Conservation (phyloP, 2,797 vertebrate genomes). For the Podarcis siculus region DNA sequence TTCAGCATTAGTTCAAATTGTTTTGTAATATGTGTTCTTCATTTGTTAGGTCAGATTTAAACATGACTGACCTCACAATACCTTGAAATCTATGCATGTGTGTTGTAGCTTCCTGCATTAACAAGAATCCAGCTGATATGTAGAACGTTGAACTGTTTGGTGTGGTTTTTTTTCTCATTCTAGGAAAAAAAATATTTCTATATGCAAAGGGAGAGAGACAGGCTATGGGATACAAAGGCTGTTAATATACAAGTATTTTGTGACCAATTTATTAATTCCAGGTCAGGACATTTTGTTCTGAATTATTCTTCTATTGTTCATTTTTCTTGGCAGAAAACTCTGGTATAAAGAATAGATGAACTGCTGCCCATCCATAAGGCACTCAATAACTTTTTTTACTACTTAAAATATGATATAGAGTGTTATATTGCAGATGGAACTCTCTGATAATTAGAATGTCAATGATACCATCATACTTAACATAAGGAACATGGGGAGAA, state of each 20-base stretch:
- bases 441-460: constrained; percentile 42
- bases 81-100: constrained; percentile 42
- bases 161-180: background rate
- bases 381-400: constrained; percentile 23
- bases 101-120: constrained; percentile 55
- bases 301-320: constrained; percentile 32
- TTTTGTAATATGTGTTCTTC: constrained; percentile 37
- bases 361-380: constrained; percentile 22
- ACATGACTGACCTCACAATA: constrained; percentile 41
- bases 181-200: background rate
- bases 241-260: constrained; percentile 39
- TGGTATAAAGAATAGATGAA: constrained; percentile 25
- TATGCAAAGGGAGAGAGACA: background rate
- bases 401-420: constrained; percentile 14
- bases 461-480: constrained; percentile 20
- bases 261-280: constrained; percentile 53
- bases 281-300: constrained; percentile 29
- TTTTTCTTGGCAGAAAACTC: constrained; percentile 36
- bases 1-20: background rate
- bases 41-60: constrained; percentile 45
- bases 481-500: constrained; percentile 12
- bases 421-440: background rate
- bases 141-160: constrained; percentile 46
- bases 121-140: constrained; percentile 40
- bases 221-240: constrained; percentile 50